A percentile compares a stretch with the other conserved stretches of the same genome.
phyloP scores from a whole-genome alignment of 2,888 invertebrate genomes.

The Troides oblongomaculatus region DNA sequence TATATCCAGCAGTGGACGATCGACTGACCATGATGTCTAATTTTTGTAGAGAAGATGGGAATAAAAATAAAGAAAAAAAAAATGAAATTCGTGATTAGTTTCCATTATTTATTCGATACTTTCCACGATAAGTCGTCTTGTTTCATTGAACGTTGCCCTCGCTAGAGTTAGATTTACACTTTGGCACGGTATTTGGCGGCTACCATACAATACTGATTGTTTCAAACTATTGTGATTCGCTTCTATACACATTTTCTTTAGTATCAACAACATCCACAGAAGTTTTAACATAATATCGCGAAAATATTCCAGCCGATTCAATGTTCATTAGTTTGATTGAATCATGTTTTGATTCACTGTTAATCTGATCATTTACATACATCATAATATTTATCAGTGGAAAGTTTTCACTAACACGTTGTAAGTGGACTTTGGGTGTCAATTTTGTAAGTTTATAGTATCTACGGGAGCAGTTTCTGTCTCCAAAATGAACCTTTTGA shows the following conservation, averaged over 20 bases:
- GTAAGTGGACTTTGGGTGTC: conserved; percentile 22
- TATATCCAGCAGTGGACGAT: too few relatives aligned
- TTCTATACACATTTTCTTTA: conserved; percentile 25
- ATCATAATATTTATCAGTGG: conserved; percentile 6
- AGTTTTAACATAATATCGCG: conserved; percentile 5
- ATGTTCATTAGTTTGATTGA: conserved; percentile 1
- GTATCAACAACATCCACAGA: conserved; percentile 18
- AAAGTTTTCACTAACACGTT: conserved; percentile 18
- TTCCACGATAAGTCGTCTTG: conserved; percentile 53
- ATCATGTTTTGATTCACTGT: conserved; percentile 1
- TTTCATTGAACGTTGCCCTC: conserved; percentile 38
- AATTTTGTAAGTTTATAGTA: conserved; percentile 12
- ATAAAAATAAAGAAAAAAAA: neutral
- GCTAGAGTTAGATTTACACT: conserved; percentile 41
- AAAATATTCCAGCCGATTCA: conserved; percentile 10
- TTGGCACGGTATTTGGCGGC: conserved; percentile 73
- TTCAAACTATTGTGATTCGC: conserved; percentile 31
- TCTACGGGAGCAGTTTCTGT: neutral
- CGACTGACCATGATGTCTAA: too few relatives aligned
- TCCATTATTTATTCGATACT: conserved; percentile 68
- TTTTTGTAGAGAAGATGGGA: too few relatives aligned
- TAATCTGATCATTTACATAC: neutral
- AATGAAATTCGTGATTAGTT: conserved; percentile 46
- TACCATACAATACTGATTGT: conserved; percentile 31
- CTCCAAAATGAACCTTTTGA: neutral